A percentile compares a stretch with the other conserved stretches of the same genome.
These are phyloP conservation scores for Buceros bicornis DNA, from an alignment of 2,797 vertebrate genomes.

Conservation along the genomic window DNA sequence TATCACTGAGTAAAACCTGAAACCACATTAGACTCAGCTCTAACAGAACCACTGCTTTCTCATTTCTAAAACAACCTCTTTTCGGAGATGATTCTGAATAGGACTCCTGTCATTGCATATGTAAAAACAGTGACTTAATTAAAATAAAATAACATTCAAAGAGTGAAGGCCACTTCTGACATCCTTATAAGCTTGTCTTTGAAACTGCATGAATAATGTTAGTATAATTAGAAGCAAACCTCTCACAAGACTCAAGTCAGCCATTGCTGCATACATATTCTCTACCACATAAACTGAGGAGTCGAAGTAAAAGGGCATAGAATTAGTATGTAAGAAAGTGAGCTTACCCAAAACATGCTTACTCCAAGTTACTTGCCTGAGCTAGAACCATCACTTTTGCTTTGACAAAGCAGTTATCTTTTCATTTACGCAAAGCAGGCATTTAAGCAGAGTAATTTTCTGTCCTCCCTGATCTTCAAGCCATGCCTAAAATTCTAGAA, in stretches of 20 bases:
- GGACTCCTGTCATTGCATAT: neutral
- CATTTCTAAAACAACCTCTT: neutral
- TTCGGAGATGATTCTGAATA: neutral
- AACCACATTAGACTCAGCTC: neutral
- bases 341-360: neutral
- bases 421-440: neutral
- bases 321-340: neutral
- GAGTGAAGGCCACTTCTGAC: neutral
- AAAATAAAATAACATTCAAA: neutral
- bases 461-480: neutral
- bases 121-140: neutral
- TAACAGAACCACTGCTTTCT: neutral
- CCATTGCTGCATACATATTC: neutral
- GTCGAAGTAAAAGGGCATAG: neutral
- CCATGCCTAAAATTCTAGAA: neutral
- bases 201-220: neutral
- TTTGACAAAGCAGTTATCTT: neutral
- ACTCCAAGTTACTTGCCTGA: neutral
- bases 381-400: neutral
- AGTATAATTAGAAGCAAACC: neutral
- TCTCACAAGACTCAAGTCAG: neutral
- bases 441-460: neutral
- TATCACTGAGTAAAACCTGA: neutral
- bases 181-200: neutral
- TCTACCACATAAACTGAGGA: neutral